Base-by-base conservation (phyloP, 2,797 vertebrate species). In the Falco peregrinus region DNA sequence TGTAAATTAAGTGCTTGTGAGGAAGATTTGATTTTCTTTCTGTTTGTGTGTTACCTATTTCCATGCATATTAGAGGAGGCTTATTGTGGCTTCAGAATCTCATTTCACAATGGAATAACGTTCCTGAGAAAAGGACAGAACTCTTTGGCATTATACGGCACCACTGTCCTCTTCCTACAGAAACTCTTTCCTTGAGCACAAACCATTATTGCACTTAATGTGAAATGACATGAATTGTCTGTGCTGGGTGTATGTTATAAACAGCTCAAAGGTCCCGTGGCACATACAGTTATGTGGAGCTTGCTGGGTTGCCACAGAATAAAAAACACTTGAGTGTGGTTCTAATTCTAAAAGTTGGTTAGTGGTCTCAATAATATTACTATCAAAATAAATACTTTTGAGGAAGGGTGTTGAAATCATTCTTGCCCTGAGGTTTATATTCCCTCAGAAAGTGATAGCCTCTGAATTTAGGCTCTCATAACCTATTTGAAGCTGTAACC, bases 1-100 rank as follows among this genome's bases (percentile, higher is more conserved):
- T 81, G 50, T 39, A 83, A 92, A 89, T 65, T 60, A 69, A 87
- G 20, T 25, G 31, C 60, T 89, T 77, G 61, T 45, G 56, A 60
- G 37, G 50, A n/a, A 83, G 48, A 90, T 84, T 6, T 61, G 18
- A 33, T 91, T 89, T 84, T 74, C n/a, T 45, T 78, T 83, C 60
- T 82, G 13, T 65, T 61, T 31, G 12, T 48, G 39, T n/a, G 11
- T 93, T 75, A 37, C 8, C 33, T 70, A 1, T 68, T 93, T 90
- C 53, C 43, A 35, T 10, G 10, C 2, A 1, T 67, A 19, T 76
- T 79, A 85, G 50, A 50, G 82, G 74, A 41, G 35, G 51, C 37
- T 79, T 70, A 5, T 21, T 75, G n/a, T 25, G 41, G 39, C 45
- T 95, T 60, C 39, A 77, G 65, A 82, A 76, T 86, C 39, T 88